Evolutionary conservation across 1,140 invertebrate species (phyloP).

Genomic region (Neodiprion fabricii): DNA sequence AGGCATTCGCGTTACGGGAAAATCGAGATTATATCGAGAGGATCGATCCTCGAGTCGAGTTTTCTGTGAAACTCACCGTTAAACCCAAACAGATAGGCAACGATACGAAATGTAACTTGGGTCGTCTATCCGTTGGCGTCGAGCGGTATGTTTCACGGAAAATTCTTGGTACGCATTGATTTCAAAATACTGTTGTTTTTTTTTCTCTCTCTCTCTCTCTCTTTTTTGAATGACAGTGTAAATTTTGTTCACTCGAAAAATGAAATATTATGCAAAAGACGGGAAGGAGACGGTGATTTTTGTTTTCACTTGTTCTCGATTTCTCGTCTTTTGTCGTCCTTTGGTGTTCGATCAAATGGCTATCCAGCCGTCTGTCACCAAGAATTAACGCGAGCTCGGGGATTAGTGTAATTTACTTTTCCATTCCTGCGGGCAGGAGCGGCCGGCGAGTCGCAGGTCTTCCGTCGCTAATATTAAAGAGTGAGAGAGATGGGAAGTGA

Average conservation of each 20-base stretch:
- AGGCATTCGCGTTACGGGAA: no score
- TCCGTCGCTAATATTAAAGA: background rate
- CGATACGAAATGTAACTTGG: no score
- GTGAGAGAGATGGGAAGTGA: background rate
- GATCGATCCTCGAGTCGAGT: no score
- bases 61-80: no score
- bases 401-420: constrained; percentile 8
- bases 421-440: background rate
- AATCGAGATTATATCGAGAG: no score
- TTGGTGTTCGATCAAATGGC: background rate
- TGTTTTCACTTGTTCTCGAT: background rate
- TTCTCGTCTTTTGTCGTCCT: background rate
- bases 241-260: constrained; percentile 7
- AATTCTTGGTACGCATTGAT: no score
- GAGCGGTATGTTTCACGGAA: no score
- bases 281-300: no score
- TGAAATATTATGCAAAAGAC: no score
- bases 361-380: background rate
- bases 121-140: no score
- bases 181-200: background rate
- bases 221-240: background rate
- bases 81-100: no score
- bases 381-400: constrained; percentile 2
- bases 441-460: background rate
- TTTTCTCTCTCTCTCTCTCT: background rate